Conservation (phyloP, 2,888 invertebrate species). For the Bibio marci region DNA sequence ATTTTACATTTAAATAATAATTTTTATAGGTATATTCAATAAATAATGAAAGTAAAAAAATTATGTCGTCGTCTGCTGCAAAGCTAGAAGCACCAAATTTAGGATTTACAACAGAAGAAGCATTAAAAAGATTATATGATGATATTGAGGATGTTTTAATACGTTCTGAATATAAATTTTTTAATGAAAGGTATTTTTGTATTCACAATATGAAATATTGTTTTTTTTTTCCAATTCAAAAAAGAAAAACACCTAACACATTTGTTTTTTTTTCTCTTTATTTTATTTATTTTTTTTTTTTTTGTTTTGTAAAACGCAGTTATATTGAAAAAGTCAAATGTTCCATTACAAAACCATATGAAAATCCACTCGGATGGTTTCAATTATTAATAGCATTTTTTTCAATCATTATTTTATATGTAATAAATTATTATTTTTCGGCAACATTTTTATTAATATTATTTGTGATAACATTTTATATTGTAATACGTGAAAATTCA, state of each 20-base stretch:
- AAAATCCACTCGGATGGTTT: conserved; percentile 50
- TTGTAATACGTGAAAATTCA: conserved; percentile 47
- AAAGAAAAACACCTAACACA: too few relatives aligned
- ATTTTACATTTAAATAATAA: too few relatives aligned
- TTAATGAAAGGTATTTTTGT: conserved; percentile 37
- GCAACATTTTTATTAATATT: conserved; percentile 31
- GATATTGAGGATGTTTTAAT: conserved; percentile 48
- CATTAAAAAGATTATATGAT: conserved; percentile 47
- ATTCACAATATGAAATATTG: too few relatives aligned
- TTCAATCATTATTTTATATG: conserved; percentile 33
- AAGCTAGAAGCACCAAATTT: conserved; percentile 28
- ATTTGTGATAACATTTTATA: conserved; percentile 35
- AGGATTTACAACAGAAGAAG: conserved; percentile 49
- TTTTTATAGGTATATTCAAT: too few relatives aligned
- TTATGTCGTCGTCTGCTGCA: too few relatives aligned
- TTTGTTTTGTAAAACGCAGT: too few relatives aligned
- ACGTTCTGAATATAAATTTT: conserved; percentile 42
- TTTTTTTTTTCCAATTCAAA: too few relatives aligned
- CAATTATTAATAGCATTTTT: conserved; percentile 39
- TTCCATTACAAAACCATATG: conserved; percentile 26
- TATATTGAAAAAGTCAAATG: conserved; percentile 19
- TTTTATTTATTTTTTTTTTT: too few relatives aligned
- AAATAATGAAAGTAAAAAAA: too few relatives aligned
- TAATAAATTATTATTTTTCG: conserved; percentile 26
- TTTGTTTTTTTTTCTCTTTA: too few relatives aligned